Evolutionary conservation across 2,797 vertebrate genomes (phyloP).

Genomic region (Oreortyx pictus): DNA sequence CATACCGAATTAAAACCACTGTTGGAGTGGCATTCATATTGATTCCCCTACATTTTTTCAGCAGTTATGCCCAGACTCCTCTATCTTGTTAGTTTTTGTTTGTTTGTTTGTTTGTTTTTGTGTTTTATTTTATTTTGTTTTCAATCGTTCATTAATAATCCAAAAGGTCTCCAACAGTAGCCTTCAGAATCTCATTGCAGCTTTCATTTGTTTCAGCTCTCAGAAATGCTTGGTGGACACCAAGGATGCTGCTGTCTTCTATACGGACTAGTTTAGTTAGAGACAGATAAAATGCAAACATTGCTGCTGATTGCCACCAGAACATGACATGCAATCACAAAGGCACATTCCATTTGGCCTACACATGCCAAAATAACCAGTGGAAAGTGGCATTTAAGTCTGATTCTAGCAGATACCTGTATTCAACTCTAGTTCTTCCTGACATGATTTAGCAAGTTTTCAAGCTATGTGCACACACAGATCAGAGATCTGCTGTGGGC

Average conservation of each 20-base stretch:
- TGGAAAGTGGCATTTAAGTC: not conserved
- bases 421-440: fast-evolving
- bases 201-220: not conserved
- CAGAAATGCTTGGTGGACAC: not conserved
- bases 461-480: not conserved
- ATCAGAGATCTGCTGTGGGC: not conserved
- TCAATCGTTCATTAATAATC: not conserved
- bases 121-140: not conserved
- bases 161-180: not conserved
- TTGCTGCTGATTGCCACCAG: not conserved
- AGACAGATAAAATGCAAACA: not conserved
- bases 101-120: not conserved
- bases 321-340: not conserved
- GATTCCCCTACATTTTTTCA: not conserved
- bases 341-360: not conserved
- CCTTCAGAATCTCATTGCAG: not conserved
- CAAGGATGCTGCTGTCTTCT: not conserved
- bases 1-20: not conserved
- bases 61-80: not conserved
- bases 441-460: not conserved
- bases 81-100: not conserved
- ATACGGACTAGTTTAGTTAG: not conserved
- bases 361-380: not conserved
- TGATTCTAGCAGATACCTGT: not conserved
- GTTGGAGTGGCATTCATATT: not conserved